Evolutionary conservation across 2,113 vertebrate genomes (phyloP).

Genomic region (Columba janthina): DNA sequence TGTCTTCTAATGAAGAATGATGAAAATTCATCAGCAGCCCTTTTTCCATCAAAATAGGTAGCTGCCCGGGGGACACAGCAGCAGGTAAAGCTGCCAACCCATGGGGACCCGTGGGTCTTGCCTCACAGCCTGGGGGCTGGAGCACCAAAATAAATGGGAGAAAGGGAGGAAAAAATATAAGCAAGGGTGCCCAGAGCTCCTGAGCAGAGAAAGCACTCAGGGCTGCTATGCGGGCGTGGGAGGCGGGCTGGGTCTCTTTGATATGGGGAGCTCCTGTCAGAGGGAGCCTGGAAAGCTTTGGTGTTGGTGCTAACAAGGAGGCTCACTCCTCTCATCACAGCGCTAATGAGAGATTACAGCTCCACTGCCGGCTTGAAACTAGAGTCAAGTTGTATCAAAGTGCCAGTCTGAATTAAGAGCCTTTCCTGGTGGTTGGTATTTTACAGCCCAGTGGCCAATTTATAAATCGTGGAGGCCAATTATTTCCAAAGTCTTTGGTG

Average conservation of each 20-base stretch:
- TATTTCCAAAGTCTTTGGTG: conserved; percentile 66
- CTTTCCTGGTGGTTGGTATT: conserved; percentile 72
- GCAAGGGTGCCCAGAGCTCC: not conserved
- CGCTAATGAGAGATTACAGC: conserved; percentile 65
- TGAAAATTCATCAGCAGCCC: not conserved
- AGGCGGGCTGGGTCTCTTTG: not conserved
- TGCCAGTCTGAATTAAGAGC: conserved; percentile 39
- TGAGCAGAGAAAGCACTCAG: fast-evolving
- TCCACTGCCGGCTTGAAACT: not conserved
- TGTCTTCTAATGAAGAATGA: too few relatives aligned
- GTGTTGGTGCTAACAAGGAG: not conserved
- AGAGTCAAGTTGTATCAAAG: conserved; percentile 68
- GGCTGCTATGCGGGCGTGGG: not conserved
- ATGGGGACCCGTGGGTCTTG: fast-evolving
- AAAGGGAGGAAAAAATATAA: fast-evolving
- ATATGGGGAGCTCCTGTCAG: not conserved
- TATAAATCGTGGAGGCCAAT: conserved; percentile 72
- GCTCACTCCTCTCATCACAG: not conserved
- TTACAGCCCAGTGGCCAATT: conserved; percentile 78
- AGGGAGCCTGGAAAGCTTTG: not conserved
- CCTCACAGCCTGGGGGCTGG: not conserved
- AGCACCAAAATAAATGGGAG: not conserved
- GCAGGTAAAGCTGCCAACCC: not conserved
- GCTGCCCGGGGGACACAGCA: not conserved
- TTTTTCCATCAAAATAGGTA: not conserved